Base-by-base conservation (phyloP, 2,113 vertebrate species). In the Nycticorax nycticorax region DNA sequence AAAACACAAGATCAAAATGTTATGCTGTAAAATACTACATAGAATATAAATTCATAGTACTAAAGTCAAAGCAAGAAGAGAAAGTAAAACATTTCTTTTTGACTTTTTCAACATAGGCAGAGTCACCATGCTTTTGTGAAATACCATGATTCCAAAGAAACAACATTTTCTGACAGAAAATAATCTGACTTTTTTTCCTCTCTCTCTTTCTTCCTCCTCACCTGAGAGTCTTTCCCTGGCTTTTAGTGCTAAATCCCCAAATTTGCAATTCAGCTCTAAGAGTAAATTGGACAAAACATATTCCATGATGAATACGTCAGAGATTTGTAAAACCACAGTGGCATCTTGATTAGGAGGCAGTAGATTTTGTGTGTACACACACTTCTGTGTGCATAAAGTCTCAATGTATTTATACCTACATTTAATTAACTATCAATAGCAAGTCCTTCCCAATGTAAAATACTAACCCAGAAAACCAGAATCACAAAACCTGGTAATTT, bases 401-500 rank as follows among this genome's bases (percentile, higher is more conserved):
- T 69, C 47, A n/a, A 6, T 35, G 72, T 27, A 43, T 67, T 96
- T 80, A 83, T 32, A 89, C 41, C 12, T 53, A 30, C 84, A 67
- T 71, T 92, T 87, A 74, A 62, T 64, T 69, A 84, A 72, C 37
- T 78, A 92, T 69, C 73, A 93, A 12, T 68, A 86, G 81, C 78
- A 68, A 85, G 73, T 75, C 48, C 73, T 92, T 86, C 60, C 68
- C 78, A 56, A 47, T 76, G 37, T 28, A 53, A 93, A 96, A 60
- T 78, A 92, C 53, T 71, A 94, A 84, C 81, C 67, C 72, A 94
- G 73, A 83, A 43, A 96, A 86, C 26, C 2, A 79, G 43, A 95
- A 94, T 96, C 62, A 88, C 18, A 56, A 83, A 72, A 88, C 13
- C 50, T 66, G 80, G 45, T 60, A 41, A 92, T 73, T 94, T 96